Base-by-base conservation (phyloP, 2,797 vertebrate species). In the Micrastur ruficollis region DNA sequence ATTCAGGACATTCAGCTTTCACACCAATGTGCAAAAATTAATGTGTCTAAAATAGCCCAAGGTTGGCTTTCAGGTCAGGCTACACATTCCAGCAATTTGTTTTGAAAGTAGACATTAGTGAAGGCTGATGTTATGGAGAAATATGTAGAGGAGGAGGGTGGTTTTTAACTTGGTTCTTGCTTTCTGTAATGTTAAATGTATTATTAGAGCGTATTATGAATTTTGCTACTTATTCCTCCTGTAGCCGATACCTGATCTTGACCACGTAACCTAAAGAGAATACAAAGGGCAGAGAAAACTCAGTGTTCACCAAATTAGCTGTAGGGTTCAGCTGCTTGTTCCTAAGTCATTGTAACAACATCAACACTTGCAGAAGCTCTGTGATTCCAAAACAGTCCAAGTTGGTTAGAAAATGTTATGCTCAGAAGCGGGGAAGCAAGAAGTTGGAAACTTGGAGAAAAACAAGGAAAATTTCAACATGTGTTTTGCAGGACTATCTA, bases 221-320 rank as follows among this genome's bases (percentile, higher is more conserved):
- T 68, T 36, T 74, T 58, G 27, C n/a, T 42, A 17, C 22, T 42
- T 21, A 21, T 14, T 31, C 40, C 23, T 65, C 50, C 56, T 8
- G 12, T 23, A 65, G 34, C 19, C 5, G 1, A 36, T 23, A 34
- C 31, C 26, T 32, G 10, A 71, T 32, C 47, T 49, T 14, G 27
- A 22, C 38, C 34, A 29, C 6, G 4, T 14, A 68, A 52, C 8
- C 1, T 10, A 7, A 65, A 53, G 58, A 71, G 34, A 49, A 31
- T 7, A n/a, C 32, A 29, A 8, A 59, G 20, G 21, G 26, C 50
- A 52, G 22, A 44, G 62, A 36, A 70, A 40, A 52, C 22, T 46
- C 8, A 2, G 27, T 1, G 26, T 15, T 55, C 12, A 2, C 61
- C 0, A 6, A 53, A n/a, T n/a, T 20, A 65, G 44, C 32, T 31